Evolutionary conservation across 2,888 invertebrate species (phyloP), one percentile per base, ranked within the genome.

Genomic region (Synergus gifuensis): DNA sequence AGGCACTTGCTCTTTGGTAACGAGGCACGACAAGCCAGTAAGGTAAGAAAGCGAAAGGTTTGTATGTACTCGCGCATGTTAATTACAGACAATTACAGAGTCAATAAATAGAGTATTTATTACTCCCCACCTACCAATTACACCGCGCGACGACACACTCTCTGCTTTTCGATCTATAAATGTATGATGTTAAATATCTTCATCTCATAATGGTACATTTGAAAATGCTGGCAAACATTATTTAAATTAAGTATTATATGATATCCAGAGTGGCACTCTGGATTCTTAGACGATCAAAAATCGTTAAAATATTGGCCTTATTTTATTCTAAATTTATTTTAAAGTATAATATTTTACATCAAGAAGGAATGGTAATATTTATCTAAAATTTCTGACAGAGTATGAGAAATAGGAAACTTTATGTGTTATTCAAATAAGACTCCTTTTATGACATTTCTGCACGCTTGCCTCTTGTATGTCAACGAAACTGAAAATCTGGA

Each of bases 1-100:
- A 84, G 85, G 85, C 85, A 86, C 84, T 86, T 82, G 84, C 81
- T 86, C 84, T 84, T 84, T 85, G 85, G 85, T 87, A 89, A 88
- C 89, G 85, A 88, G 83, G 67, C 80, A 85, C 84, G 85, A 87
- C 85, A 86, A 77, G 60, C 76, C 82, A 83, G 85, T 86, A 88
- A 89, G 22, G 22, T 88, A 87, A 88, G 86, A 87, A 88, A 85
- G 83, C 83, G 84, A 85, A 83, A 83, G 83, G 81, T 81, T 82
- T 83, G 83, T 83, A 78, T 85, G 83, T 87, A 85, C 84, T 81
- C 81, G 87, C 79, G 84, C 89, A 88, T 89, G 89, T 89, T 89
- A 88, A 89, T 89, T 89, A 89, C 87, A 85, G 87, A 88, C 88
- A 89, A 89, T 89, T 89, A 89, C 88, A 86, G 86, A 87, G 85